Conservation (phyloP, 2,888 invertebrate species). For the Odontomyia ornata region DNA sequence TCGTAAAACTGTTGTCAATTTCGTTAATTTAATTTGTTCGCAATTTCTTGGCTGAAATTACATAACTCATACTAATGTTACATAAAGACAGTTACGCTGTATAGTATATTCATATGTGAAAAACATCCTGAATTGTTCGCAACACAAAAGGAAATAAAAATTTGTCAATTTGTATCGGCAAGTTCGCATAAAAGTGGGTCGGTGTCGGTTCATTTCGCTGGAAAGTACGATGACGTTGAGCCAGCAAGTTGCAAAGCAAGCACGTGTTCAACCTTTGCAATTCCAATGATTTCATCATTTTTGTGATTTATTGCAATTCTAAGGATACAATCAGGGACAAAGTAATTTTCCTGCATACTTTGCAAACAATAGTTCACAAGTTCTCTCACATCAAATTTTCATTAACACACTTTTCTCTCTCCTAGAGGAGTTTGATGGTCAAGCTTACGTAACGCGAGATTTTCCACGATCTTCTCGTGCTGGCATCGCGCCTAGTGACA, state of each 20-base stretch:
- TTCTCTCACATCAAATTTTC: background rate
- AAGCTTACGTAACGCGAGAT: slow-evolving; percentile 27
- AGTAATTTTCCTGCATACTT: background rate
- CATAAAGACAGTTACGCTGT: background rate
- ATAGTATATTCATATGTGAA: no score
- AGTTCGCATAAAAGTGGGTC: slow-evolving; percentile 18
- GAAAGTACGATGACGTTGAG: slow-evolving; percentile 25
- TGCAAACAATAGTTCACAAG: background rate
- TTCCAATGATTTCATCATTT: slow-evolving; percentile 4
- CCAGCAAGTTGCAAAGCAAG: background rate
- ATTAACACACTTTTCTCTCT: background rate
- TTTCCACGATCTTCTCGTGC: slow-evolving; percentile 11
- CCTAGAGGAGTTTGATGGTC: background rate
- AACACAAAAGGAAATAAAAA: no score
- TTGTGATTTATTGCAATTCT: background rate
- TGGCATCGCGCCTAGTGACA: slow-evolving; percentile 30
- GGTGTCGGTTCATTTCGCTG: slow-evolving; percentile 1
- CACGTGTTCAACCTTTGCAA: slow-evolving; percentile 22
- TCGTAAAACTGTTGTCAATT: background rate
- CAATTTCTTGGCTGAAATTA: background rate
- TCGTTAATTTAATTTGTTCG: background rate
- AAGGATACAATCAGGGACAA: background rate
- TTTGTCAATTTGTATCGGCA: no score
- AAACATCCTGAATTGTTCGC: no score
- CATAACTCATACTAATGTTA: background rate